Percentiles rank a stretch among this genome's conserved stretches.
Evolutionary conservation across 2,113 vertebrate genomes (phyloP).

Genomic region (Heterotilapia buettikoferi): DNA sequence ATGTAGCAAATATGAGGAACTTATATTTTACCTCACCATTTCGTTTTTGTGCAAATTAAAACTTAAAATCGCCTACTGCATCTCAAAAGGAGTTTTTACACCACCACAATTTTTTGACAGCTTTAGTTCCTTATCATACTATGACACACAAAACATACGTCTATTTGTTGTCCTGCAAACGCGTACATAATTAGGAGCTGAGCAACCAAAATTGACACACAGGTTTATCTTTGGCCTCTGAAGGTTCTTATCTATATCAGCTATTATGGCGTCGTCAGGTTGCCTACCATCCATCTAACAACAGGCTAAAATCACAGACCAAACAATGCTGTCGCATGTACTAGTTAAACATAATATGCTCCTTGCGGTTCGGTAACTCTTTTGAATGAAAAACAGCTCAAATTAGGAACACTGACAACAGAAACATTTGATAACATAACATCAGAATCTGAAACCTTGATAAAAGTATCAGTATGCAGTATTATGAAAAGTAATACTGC

Average conservation of each 20-base stretch:
- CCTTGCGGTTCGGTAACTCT: neutral
- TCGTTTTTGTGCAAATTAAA: neutral
- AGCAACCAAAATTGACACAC: neutral
- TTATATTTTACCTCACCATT: neutral
- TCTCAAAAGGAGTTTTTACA: neutral
- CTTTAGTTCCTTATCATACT: neutral
- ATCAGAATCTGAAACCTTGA: neutral
- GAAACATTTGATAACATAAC: neutral
- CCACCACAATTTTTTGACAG: neutral
- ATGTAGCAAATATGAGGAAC: neutral
- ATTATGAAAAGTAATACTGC: neutral
- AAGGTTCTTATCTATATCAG: neutral
- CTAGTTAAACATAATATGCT: neutral
- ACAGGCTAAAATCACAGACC: neutral
- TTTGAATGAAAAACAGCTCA: neutral
- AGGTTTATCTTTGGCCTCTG: neutral
- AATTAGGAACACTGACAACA: neutral
- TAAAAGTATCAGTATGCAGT: neutral
- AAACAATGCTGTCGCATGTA: neutral
- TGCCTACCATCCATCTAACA: neutral
- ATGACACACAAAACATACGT: neutral
- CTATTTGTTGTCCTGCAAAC: neutral
- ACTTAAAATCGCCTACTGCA: neutral
- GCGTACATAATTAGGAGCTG: neutral
- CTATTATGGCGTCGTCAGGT: neutral